Conservation (phyloP, 2,797 vertebrate species). For the Odontamblyopus lacepedii region DNA sequence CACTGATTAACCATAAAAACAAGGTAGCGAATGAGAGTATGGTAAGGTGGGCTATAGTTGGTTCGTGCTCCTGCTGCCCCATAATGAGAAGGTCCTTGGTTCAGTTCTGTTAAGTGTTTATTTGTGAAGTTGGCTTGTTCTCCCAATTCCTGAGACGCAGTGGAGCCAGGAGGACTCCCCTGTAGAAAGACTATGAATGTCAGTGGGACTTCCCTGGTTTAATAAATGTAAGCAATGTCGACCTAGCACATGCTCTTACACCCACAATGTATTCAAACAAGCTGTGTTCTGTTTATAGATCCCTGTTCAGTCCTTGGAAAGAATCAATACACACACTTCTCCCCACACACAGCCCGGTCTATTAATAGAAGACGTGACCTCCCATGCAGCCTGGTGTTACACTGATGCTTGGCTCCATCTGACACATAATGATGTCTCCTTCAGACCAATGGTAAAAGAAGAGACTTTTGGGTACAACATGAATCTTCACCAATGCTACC, state of each 20-base stretch:
- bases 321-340: constrained; percentile 50
- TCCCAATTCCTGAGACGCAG: not conserved
- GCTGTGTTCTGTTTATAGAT: constrained; percentile 44
- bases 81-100: no score
- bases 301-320: constrained; percentile 29
- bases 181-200: not conserved
- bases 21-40: no score
- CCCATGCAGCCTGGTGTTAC: constrained; percentile 18
- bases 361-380: constrained; percentile 24
- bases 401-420: constrained; percentile 17
- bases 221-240: not conserved
- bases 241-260: not conserved
- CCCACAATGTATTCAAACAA: constrained; percentile 16
- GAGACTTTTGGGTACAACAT: constrained; percentile 18
- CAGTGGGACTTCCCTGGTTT: not conserved
- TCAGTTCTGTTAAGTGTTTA: no score
- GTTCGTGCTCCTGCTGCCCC: no score
- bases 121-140: not conserved
- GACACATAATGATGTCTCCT: constrained; percentile 31
- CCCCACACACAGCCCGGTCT: constrained; percentile 22
- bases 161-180: not conserved
- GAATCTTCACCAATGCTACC: no score
- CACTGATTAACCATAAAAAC: no score
- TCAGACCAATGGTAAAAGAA: constrained; percentile 1
- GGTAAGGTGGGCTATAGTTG: no score